Evolutionary conservation across 2,113 vertebrate genomes (phyloP), one percentile per base, ranked within the genome.

Genomic region (Arothron firmamentum): DNA sequence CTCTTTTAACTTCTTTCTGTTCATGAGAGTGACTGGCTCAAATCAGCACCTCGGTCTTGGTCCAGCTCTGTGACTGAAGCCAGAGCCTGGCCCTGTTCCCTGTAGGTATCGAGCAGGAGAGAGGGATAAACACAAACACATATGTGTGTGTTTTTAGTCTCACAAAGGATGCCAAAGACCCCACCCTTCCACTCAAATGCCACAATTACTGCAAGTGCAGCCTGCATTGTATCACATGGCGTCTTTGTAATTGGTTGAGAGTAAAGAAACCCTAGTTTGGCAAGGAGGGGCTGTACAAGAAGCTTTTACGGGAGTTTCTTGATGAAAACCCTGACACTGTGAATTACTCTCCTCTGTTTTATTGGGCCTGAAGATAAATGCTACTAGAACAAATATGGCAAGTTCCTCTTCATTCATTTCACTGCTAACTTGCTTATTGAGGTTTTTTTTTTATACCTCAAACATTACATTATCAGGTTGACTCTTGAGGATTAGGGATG

Each of bases 191-290:
- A 77, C 68, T 62, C 74, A 84, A 88, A 81, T 72, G 77, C 63
- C 75, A 83, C 82, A 89, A 88, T 91, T 87, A 90, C 73, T 77
- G 62, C 60, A 79, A 82, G 75, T 74, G 75, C 65, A 77, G 87
- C 81, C 88, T 89, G 87, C 79, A 75, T 85, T 80, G 73, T 69
- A 77, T 90, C 89, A 90, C 81, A 64, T 11, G 42, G 49, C 77
- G 60, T 46, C 20, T 82, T 72, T 70, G 79, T 84, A 80, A 87
- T 84, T 83, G 59, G 66, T 59, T 47, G 48, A 55, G 79, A 83
- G 79, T 62, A 74, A 74, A 48, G 41, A 63, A 73, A 65, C 34
- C 75, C 62, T 70, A 75, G 62, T 67, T 75, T 38, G 14, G 59
- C 63, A 62, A 80, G 61, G 31, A 70, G 64, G 57, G 70, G 72